These are phyloP conservation scores for Acanthoscelides obtectus DNA, from an alignment of 2,888 invertebrate species.

Conservation along the genomic window DNA sequence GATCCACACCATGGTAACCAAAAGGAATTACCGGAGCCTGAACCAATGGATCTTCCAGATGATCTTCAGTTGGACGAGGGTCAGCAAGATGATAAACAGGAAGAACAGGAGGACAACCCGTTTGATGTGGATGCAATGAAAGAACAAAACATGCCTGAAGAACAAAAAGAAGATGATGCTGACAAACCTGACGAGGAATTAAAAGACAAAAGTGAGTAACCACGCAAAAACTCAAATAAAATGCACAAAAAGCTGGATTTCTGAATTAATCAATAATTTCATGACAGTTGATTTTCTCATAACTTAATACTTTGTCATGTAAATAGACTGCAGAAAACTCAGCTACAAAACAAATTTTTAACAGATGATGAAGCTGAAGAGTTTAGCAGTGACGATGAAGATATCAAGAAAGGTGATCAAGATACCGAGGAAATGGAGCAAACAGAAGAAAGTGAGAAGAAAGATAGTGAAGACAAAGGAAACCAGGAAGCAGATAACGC, in stretches of 20 bases:
- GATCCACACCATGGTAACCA: conserved; percentile 81
- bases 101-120: conserved; percentile 71
- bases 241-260: too few relatives aligned
- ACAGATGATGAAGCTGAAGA: conserved; percentile 41
- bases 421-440: conserved; percentile 41
- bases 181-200: conserved; percentile 38
- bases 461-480: conserved; percentile 37
- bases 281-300: too few relatives aligned
- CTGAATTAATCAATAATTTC: too few relatives aligned
- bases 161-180: conserved; percentile 43
- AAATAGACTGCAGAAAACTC: too few relatives aligned
- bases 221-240: too few relatives aligned
- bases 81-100: conserved; percentile 56
- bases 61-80: conserved; percentile 76
- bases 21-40: conserved; percentile 73
- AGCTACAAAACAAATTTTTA: too few relatives aligned
- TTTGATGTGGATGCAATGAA: conserved; percentile 83
- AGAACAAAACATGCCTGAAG: conserved; percentile 46
- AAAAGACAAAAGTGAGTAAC: conserved; percentile 12
- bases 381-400: conserved; percentile 40
- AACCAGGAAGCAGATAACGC: conserved; percentile 16
- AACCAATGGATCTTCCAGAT: conserved; percentile 84
- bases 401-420: conserved; percentile 41
- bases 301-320: too few relatives aligned
- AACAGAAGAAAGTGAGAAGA: conserved; percentile 39